Evolutionary conservation across 2,797 vertebrate genomes (phyloP), one percentile per base, ranked within the genome.

Genomic region (Manis pentadactyla): DNA sequence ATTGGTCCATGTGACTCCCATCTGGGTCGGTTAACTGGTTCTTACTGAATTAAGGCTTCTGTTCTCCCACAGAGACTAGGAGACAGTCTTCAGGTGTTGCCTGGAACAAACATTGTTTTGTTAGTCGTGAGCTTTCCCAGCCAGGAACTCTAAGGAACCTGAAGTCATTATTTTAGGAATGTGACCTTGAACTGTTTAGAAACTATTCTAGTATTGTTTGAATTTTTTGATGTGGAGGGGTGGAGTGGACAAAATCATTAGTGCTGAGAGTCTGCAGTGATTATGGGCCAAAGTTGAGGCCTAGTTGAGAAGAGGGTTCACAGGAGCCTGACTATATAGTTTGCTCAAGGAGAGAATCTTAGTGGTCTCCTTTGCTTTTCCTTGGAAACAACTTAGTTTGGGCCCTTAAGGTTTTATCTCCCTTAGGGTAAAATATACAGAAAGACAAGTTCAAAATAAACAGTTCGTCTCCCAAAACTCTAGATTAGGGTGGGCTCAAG

Each of bases 371-470:
- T 53, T 85, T 77, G 31, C 15, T 71, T 91, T 85, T 82, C 9
- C 2, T n/a, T 49, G 19, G 29, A 93, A 95, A 85, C 3, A 87
- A 59, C 25, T 77, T 91, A 64, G 25, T 83, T 90, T 81, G 31
- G 64, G 1, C 3, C 2, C 4, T 18, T 68, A 49, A 46, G 4
- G 15, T 66, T 95, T 92, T 87, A 21, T 27, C 23, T 95, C 9
- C 4, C 2, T 73, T 64, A 15, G 15, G 7, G 14, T 69, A 34
- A 77, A 12, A 95, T 46, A 42, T 51, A 51, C 25, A 79, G 19
- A 83, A 77, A 18, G 2, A 75, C 7, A 68, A 89, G 46, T 29
- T 57, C 46, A 89, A 74, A 85, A 39, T 49, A 69, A 87, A 78
- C 15, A 77, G 34, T 4, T 82, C 53, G 34, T 39, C 18, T 74